Percentiles rank a stretch among this genome's conserved stretches.
Conservation (phyloP, 1,140 invertebrate species). For the Temnothorax nylanderi region DNA sequence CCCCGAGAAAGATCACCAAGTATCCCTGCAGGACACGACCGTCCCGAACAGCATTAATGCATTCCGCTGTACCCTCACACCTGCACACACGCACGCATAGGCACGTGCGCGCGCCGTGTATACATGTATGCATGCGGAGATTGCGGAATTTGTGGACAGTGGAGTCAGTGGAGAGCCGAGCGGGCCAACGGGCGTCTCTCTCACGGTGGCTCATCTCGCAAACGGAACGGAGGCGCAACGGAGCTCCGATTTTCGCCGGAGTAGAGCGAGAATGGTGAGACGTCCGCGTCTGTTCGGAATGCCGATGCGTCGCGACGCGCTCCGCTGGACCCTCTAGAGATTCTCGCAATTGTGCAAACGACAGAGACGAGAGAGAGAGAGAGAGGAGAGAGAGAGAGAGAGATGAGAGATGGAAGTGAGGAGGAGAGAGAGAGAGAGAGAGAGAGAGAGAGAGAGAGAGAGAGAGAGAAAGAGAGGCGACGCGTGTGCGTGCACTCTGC, state of each 20-base stretch:
- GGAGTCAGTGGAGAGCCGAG: too few relatives aligned
- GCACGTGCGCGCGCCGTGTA: not conserved
- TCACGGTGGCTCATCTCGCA: not conserved
- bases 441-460: not conserved
- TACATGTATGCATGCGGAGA: not conserved
- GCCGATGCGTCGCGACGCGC: not conserved
- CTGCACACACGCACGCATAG: not conserved
- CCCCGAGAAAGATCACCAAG: not conserved
- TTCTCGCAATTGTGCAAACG: not conserved
- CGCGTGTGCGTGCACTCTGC: not conserved
- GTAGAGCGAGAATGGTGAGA: not conserved
- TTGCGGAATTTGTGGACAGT: too few relatives aligned
- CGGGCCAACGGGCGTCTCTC: not conserved
- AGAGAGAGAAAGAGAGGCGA: too few relatives aligned
- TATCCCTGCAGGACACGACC: not conserved
- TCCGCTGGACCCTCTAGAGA: not conserved
- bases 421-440: too few relatives aligned
- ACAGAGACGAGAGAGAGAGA: not conserved
- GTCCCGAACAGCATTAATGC: not conserved
- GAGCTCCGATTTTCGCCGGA: not conserved
- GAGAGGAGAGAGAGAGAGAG: too few relatives aligned
- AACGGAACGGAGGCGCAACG: not conserved
- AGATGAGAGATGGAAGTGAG: too few relatives aligned
- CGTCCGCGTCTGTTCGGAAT: not conserved
- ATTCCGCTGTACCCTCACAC: not conserved